Evolutionary conservation across 1,140 invertebrate genomes (phyloP).

Genomic region (Bombus affinis): DNA sequence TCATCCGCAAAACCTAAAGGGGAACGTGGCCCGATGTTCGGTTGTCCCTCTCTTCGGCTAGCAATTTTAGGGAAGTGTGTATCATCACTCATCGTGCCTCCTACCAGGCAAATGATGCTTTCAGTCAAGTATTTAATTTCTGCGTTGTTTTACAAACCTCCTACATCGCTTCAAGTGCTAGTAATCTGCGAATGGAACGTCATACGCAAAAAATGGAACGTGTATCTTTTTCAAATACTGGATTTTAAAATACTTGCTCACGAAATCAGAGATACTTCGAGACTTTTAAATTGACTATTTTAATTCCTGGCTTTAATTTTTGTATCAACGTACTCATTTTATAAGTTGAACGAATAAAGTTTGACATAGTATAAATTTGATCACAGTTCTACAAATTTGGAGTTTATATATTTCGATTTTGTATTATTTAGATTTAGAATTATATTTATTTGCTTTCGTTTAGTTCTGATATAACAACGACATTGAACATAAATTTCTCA

Average conservation of each 20-base stretch:
- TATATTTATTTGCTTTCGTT: too few relatives aligned
- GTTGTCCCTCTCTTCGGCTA: slow-evolving; percentile 38
- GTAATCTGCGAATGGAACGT: not conserved
- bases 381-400: too few relatives aligned
- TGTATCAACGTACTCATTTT: too few relatives aligned
- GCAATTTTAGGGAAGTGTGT: slow-evolving; percentile 43
- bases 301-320: too few relatives aligned
- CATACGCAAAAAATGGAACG: too few relatives aligned
- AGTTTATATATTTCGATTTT: too few relatives aligned
- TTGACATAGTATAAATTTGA: too few relatives aligned
- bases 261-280: not conserved
- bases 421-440: too few relatives aligned
- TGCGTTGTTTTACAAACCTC: not conserved
- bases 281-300: not conserved
- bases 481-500: not conserved
- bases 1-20: slow-evolving; percentile 64
- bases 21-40: slow-evolving; percentile 42
- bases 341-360: too few relatives aligned
- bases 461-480: not conserved
- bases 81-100: slow-evolving; percentile 23
- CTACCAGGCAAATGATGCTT: slow-evolving; percentile 7
- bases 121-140: slow-evolving; percentile 19
- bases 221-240: not conserved
- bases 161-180: not conserved
- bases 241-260: not conserved